Evolutionary conservation across 2,888 invertebrate species (phyloP).

Genomic region (Galerucella calmariensis): DNA sequence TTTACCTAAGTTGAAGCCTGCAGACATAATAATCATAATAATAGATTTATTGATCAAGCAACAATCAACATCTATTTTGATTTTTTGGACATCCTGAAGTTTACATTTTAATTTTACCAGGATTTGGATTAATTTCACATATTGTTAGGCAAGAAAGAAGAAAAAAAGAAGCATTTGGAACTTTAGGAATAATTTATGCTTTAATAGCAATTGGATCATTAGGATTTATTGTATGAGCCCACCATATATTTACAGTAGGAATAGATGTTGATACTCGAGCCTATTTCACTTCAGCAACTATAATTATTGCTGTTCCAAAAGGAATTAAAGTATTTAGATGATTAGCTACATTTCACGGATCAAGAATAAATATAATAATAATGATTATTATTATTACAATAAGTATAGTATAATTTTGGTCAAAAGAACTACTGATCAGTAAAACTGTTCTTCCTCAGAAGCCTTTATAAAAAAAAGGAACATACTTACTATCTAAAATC

Average conservation of each 20-base stretch:
- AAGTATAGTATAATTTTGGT: too few species aligned
- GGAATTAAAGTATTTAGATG: conserved; percentile 88
- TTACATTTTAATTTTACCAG: conserved; percentile 72
- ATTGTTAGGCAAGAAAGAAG: conserved; percentile 80
- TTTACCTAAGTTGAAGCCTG: too few species aligned
- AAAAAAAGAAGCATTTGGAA: too few species aligned
- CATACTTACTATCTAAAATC: too few species aligned
- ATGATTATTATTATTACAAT: too few species aligned
- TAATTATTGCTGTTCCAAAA: conserved; percentile 88
- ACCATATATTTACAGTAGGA: conserved; percentile 87
- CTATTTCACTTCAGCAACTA: conserved; percentile 85
- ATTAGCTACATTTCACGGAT: conserved; percentile 76
- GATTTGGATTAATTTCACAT: conserved; percentile 78
- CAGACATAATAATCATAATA: too few species aligned
- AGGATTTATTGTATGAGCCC: conserved; percentile 87
- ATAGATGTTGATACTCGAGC: conserved; percentile 87
- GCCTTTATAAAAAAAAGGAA: too few species aligned
- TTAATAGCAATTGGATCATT: conserved; percentile 83
- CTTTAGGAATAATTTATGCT: conserved; percentile 61
- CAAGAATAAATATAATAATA: conserved; percentile 64
- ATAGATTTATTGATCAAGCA: too few species aligned
- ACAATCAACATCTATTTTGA: conserved; percentile 88
- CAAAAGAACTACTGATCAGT: too few species aligned
- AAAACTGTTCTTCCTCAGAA: too few species aligned
- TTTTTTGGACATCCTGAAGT: conserved; percentile 91